Conservation (phyloP, 2,888 invertebrate species). For the Embidobia sp. region DNA sequence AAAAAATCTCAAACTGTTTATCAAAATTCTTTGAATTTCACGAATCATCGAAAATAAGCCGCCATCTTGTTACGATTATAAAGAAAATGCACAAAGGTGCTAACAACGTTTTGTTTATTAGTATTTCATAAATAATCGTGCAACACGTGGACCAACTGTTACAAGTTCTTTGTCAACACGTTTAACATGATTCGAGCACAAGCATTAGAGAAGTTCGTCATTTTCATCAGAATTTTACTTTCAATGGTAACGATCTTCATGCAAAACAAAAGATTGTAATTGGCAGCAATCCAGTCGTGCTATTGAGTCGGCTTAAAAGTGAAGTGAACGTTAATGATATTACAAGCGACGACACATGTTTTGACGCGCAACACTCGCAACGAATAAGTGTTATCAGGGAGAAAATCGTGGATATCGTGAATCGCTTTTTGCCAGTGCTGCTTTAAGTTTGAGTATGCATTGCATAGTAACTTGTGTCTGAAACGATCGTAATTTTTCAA, state of each 20-base stretch:
- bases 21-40: too few relatives aligned
- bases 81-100: background rate
- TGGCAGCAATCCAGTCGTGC: conserved; percentile 33
- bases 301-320: conserved; percentile 36
- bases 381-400: too few relatives aligned
- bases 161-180: background rate
- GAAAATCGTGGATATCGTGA: too few relatives aligned
- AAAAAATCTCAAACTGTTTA: too few relatives aligned
- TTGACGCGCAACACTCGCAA: conserved; percentile 12
- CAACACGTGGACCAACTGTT: conserved; percentile 4
- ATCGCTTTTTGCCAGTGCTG: too few relatives aligned
- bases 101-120: background rate
- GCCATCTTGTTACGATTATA: background rate
- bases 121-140: background rate
- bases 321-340: conserved; percentile 54
- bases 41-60: too few relatives aligned
- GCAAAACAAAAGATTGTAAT: conserved; percentile 6
- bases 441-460: too few relatives aligned
- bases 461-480: too few relatives aligned
- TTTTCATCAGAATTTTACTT: conserved; percentile 1
- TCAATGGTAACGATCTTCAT: background rate
- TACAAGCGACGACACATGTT: conserved; percentile 47
- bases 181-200: too few relatives aligned
- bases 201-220: too few relatives aligned
- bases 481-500: too few relatives aligned